Base-by-base conservation (phyloP, 2,888 invertebrate genomes). In the Cataglyphis cursor region DNA sequence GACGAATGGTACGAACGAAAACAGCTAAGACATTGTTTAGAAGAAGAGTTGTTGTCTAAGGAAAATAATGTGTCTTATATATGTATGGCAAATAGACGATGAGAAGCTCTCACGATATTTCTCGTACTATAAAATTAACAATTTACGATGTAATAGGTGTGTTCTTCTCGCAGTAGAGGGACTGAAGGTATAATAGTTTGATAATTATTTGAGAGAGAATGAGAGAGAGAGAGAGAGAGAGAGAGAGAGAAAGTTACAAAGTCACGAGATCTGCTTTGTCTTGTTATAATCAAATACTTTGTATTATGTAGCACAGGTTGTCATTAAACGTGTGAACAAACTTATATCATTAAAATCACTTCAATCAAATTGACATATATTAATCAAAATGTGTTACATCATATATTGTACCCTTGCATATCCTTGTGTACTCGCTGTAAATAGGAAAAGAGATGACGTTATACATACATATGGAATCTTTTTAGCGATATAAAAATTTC, bases 271-370 rank as follows among this genome's bases (percentile, higher is more conserved):
- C 87, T 88, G 89, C 86, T 90, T 90, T 87, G 89, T 88, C 89
- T 90, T 89, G 88, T 90, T 90, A 90, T 88, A 88, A 90, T 90
- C 89, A 90, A 90, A 90, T 89, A 90, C 89, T 90, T 90, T 90
- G 87, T 90, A 90, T 90, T 87, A 89, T 90, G 89, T 90, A 90
- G 89, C 87, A 89, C 88, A 90, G 89, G 84, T 90, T 89, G 89
- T 87, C 88, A 90, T 90, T 90, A 90, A 90, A 90, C 87, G 88
- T 89, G 86, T 89, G 89, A 90, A 86, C 87, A 87, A 89, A 87
- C 76, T 84, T 88, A 87, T 68, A 84, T 76, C 75, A 81, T 85
- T 82, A 80, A 76, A 83, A 72, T 68, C 81, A 81, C 83, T 85
- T 85, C 70, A 82, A 81, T 86, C 81, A 82, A 65, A 62, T 59